These are phyloP conservation scores for Catajapyx aquilonaris DNA, from an alignment of 1,140 invertebrate genomes.

Conservation along the genomic window DNA sequence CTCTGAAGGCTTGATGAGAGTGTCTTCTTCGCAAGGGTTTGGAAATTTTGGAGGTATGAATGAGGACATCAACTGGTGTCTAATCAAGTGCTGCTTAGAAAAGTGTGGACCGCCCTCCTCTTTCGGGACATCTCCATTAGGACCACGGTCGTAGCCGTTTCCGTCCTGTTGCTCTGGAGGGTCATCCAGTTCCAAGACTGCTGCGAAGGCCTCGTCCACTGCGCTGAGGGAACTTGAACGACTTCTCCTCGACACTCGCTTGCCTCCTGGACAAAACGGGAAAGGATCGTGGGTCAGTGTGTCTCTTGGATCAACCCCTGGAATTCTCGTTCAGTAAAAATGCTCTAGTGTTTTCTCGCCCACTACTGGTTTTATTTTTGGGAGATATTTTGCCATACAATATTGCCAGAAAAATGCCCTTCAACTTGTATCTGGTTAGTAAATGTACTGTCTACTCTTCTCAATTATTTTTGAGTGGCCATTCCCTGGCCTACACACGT, in stretches of 20 bases:
- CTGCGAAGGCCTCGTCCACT: too few species aligned
- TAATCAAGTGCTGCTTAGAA: conserved; percentile 40
- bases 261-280: conserved; percentile 1
- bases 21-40: conserved; percentile 39
- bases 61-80: conserved; percentile 59
- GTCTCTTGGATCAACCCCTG: too few species aligned
- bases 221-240: neutral
- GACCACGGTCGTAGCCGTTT: conserved; percentile 29
- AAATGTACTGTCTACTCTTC: too few species aligned
- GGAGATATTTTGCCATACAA: too few species aligned
- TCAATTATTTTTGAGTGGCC: too few species aligned
- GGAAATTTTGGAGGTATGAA: conserved; percentile 77
- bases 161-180: conserved; percentile 11
- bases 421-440: too few species aligned
- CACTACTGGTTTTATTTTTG: too few species aligned
- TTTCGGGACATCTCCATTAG: conserved; percentile 31
- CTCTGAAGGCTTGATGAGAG: conserved; percentile 75
- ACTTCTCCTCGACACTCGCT: neutral
- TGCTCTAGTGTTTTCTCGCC: too few species aligned
- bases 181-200: too few species aligned
- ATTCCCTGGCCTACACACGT: too few species aligned
- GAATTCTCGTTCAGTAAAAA: too few species aligned
- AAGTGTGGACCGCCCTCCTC: conserved; percentile 24
- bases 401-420: too few species aligned
- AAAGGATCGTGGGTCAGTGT: conserved; percentile 1